A percentile compares a stretch with the other conserved stretches of the same genome.
These are phyloP conservation scores for Ctenopoma multispine DNA, from an alignment of 2,797 vertebrate genomes.

Conservation along the genomic window DNA sequence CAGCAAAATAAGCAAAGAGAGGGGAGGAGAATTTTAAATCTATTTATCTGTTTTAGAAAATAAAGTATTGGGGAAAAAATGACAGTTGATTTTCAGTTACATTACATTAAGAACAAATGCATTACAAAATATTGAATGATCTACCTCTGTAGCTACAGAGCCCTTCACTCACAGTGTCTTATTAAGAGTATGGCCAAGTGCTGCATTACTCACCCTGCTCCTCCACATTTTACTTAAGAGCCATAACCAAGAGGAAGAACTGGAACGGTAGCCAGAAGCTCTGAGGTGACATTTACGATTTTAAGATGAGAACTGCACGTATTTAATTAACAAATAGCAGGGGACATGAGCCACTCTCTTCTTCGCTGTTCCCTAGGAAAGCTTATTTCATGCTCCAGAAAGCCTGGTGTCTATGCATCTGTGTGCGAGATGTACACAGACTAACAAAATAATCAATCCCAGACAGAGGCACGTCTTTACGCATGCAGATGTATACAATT, in stretches of 20 bases:
- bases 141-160: slow-evolving; percentile 21
- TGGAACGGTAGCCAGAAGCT: slow-evolving; percentile 59
- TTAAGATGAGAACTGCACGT: slow-evolving; percentile 59
- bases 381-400: slow-evolving; percentile 84
- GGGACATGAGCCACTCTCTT: slow-evolving; percentile 67
- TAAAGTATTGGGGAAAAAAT: slow-evolving; percentile 20
- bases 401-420: slow-evolving; percentile 38
- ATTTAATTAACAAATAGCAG: slow-evolving; percentile 83
- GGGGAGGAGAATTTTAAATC: slow-evolving; percentile 14
- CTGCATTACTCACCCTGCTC: slow-evolving; percentile 48
- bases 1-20: slow-evolving; percentile 17
- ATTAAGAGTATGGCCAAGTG: slow-evolving; percentile 47
- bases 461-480: slow-evolving; percentile 25
- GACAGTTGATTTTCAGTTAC: slow-evolving; percentile 17
- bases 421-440: slow-evolving; percentile 14
- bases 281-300: slow-evolving; percentile 74
- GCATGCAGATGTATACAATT: slow-evolving; percentile 6
- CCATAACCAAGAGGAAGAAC: slow-evolving; percentile 41
- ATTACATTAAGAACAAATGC: slow-evolving; percentile 12
- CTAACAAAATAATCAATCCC: slow-evolving; percentile 23
- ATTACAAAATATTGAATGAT: slow-evolving; percentile 46
- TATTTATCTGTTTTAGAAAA: slow-evolving; percentile 42
- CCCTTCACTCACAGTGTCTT: slow-evolving; percentile 38
- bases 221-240: slow-evolving; percentile 53
- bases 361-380: slow-evolving; percentile 70